Conservation (phyloP, 1,140 invertebrate species). For the Phymorhynchus buccinoides region DNA sequence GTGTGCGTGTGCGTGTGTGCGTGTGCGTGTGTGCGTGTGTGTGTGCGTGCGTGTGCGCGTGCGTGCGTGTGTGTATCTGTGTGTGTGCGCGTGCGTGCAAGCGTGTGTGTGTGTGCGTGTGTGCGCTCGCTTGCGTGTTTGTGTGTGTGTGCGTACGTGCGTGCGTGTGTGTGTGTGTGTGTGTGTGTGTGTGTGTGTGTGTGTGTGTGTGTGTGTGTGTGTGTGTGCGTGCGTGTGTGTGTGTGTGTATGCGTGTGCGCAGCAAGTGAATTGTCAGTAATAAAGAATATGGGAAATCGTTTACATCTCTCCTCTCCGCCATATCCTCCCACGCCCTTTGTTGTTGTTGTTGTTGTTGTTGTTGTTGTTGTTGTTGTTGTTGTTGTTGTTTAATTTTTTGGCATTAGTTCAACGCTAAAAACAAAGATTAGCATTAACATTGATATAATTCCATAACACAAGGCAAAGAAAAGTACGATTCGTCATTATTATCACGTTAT, state of each 20-base stretch:
- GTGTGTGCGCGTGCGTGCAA: background rate
- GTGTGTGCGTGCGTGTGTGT: background rate
- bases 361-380: background rate
- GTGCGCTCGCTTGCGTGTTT: background rate
- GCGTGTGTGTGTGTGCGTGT: background rate
- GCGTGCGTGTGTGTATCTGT: background rate
- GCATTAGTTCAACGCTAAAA: background rate
- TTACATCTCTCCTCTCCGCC: too few species aligned
- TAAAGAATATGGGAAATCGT: too few species aligned
- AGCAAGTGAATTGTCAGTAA: background rate
- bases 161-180: background rate
- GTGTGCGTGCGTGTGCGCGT: background rate
- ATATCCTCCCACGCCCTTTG: too few species aligned
- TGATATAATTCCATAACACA: too few species aligned
- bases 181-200: constrained; percentile 23
- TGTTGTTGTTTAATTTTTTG: background rate
- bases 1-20: background rate
- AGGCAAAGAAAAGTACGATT: too few species aligned
- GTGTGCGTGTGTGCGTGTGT: background rate
- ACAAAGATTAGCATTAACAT: background rate
- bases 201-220: constrained; percentile 19
- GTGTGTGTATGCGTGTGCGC: background rate
- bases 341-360: too few species aligned
- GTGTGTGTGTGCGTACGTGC: background rate
- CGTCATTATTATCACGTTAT: too few species aligned